Evolutionary conservation across 2,888 invertebrate genomes (phyloP), one percentile per base, ranked within the genome.

Genomic region (Drosophila setosimentum): DNA sequence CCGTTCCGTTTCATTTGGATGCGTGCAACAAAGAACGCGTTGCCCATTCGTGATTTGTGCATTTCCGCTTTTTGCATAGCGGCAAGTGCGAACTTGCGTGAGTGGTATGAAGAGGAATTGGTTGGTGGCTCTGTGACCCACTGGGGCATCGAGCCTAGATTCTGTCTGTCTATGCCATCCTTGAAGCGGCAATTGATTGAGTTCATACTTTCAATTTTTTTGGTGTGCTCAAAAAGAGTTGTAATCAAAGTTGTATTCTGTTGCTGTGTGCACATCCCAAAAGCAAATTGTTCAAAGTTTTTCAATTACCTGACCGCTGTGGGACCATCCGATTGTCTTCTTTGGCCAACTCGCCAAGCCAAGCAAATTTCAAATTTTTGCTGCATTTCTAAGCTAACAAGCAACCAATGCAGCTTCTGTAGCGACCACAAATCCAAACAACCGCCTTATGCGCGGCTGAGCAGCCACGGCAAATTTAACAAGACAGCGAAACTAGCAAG

Each of bases 291-390:
- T 72, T 66, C 49, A 82, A 83, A 84, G 89, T 84, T 84, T 84
- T 84, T 84, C 84, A 84, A 84, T 84, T 84, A 84, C 86, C 84
- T 84, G 84, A 82, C 80, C 88, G 73, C 68, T 65, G 59, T 59
- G 69, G 51, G 63, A 48, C 49, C 66, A 55, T 65, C 68, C 75
- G 63, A 74, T 74, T 68, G 65, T 51, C 53, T 50, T 32, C 21
- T 40, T 59, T 57, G 64, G 33, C 61, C 63, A 63, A 48, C 42
- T 61, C 48, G 35, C n/a, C 29, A 24, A 29, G 30, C 37, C 16
- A 33, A 54, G 55, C 54, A 61, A 78, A 57, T 68, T 62, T 62
- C 32, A 53, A 69, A 73, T 63, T 68, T 54, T 69, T 42, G 59
- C 49, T 58, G 65, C 62, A 66, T 32, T 61, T 60, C 48, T 48